Percentiles rank a stretch among this genome's conserved stretches.
These are phyloP conservation scores for Aphyosemion australe DNA, from an alignment of 2,113 vertebrate genomes.

Conservation along the genomic window DNA sequence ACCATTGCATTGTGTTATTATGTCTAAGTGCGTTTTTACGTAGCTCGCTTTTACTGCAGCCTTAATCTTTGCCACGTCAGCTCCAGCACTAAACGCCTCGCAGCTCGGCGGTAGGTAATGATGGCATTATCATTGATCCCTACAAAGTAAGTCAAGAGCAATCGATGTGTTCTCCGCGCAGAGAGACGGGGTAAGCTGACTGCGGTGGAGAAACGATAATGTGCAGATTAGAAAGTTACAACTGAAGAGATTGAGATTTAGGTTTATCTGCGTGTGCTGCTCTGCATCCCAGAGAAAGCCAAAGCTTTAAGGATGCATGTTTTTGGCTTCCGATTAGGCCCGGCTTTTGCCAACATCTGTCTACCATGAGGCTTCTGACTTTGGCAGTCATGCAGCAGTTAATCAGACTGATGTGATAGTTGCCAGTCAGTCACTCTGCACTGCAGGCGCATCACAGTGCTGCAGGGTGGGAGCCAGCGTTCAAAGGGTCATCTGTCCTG, in stretches of 20 bases:
- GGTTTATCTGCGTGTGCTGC: conserved; percentile 1
- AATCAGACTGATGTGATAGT: conserved; percentile 53
- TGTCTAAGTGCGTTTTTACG: conserved; percentile 1
- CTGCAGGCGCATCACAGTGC: conserved; percentile 34
- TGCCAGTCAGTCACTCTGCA: conserved; percentile 32
- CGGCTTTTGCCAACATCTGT: conserved; percentile 62
- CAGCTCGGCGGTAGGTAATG: conserved; percentile 38
- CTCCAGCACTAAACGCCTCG: conserved; percentile 27
- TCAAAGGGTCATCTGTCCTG: conserved; percentile 25
- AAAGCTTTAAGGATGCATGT: conserved; percentile 49
- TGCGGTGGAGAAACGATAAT: conserved; percentile 15
- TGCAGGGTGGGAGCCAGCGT: conserved; percentile 25
- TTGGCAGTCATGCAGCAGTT: conserved; percentile 58
- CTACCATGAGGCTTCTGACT: conserved; percentile 53
- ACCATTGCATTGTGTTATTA: not conserved
- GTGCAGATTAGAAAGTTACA: conserved; percentile 48
- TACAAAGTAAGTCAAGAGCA: conserved; percentile 31
- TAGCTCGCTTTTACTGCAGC: not conserved
- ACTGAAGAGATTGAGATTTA: conserved; percentile 34
- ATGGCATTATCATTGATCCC: conserved; percentile 54
- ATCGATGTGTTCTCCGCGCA: conserved; percentile 45
- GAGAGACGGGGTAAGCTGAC: conserved; percentile 26
- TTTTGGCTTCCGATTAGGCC: conserved; percentile 55
- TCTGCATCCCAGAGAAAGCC: conserved; percentile 29
- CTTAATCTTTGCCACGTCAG: conserved; percentile 9